Evolutionary conservation across 2,888 invertebrate genomes (phyloP).

Genomic region (Calameuta idolon): DNA sequence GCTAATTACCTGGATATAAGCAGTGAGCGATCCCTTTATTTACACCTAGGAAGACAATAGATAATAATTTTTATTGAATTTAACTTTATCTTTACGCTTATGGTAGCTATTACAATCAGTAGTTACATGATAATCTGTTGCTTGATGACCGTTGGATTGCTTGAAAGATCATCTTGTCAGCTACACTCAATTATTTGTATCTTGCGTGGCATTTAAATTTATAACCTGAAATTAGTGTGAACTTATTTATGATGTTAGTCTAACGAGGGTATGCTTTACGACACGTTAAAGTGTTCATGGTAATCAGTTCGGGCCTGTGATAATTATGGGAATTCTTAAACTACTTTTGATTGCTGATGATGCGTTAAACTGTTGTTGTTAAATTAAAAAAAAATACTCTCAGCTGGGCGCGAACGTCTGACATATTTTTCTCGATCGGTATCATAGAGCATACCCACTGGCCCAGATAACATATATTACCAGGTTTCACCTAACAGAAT

Average conservation of each 20-base stretch:
- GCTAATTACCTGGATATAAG: not conserved
- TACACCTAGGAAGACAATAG: not conserved
- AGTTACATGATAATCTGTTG: not conserved
- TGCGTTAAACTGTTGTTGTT: not conserved
- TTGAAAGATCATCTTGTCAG: not conserved
- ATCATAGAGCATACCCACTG: not conserved
- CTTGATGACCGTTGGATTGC: not conserved
- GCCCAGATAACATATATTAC: not conserved
- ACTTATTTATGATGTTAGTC: not conserved
- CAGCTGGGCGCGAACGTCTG: not conserved
- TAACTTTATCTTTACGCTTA: too few species aligned
- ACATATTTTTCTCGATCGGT: not conserved
- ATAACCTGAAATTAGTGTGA: not conserved
- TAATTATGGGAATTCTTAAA: not conserved
- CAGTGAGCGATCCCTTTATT: not conserved
- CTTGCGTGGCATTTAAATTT: not conserved
- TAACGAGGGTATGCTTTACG: not conserved
- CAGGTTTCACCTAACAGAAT: not conserved
- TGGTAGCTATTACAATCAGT: too few species aligned
- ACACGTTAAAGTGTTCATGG: not conserved
- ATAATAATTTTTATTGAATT: not conserved
- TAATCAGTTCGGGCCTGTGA: not conserved
- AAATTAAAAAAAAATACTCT: not conserved
- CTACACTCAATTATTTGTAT: not conserved
- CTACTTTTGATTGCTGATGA: not conserved